Conservation (phyloP, 2,113 vertebrate species). For the Pipa parva region DNA sequence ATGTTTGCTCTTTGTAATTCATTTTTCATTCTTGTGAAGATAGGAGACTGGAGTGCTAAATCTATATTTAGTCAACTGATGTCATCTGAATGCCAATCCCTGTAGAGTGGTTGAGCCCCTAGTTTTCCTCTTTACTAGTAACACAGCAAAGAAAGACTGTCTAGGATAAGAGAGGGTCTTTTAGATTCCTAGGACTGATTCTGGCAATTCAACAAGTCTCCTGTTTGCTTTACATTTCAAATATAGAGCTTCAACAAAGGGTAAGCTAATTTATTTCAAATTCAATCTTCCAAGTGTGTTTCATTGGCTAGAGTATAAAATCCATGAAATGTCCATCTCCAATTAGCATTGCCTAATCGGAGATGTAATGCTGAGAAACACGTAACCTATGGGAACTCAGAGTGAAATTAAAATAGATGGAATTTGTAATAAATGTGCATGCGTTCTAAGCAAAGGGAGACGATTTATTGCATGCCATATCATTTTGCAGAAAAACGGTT, state of each 20-base stretch:
- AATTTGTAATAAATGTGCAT: too few species aligned
- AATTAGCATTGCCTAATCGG: too few species aligned
- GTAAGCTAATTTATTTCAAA: conserved; percentile 34
- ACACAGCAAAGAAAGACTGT: conserved; percentile 63
- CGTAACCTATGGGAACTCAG: too few species aligned
- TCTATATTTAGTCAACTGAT: conserved; percentile 97
- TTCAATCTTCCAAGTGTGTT: not conserved
- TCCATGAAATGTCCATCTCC: too few species aligned
- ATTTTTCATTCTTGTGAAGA: conserved; percentile 45
- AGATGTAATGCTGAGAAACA: too few species aligned
- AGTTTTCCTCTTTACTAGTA: conserved; percentile 62
- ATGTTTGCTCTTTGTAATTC: conserved; percentile 2
- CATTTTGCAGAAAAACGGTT: too few species aligned
- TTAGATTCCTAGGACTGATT: conserved; percentile 53
- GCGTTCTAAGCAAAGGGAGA: too few species aligned
- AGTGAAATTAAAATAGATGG: too few species aligned
- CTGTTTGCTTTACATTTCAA: conserved; percentile 48
- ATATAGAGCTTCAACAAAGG: conserved; percentile 47
- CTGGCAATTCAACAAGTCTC: conserved; percentile 49
- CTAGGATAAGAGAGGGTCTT: conserved; percentile 59
- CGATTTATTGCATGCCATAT: too few species aligned
- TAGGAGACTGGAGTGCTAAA: conserved; percentile 69
- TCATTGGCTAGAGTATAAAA: not conserved
- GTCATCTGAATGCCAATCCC: conserved; percentile 87
- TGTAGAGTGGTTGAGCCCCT: conserved; percentile 69